phyloP scores from a whole-genome alignment of 2,888 invertebrate genomes.

The Spatulosminthurus flaviceps region DNA sequence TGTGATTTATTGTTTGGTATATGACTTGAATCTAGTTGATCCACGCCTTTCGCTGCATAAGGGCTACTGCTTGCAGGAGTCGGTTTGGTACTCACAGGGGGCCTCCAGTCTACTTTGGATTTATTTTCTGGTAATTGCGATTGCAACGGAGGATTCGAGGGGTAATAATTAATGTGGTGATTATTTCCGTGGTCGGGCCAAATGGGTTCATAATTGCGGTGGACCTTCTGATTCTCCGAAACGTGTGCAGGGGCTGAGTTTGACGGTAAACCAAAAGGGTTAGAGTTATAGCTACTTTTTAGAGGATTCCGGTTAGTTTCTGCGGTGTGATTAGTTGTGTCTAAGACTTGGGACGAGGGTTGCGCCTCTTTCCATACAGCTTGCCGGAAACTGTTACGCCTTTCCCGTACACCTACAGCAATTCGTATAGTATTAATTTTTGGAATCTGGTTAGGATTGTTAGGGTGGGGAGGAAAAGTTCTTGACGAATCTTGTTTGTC shows the following conservation, averaged over 20 bases:
- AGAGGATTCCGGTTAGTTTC: not conserved
- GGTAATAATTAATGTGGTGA: not conserved
- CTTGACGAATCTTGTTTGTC: constrained; percentile 51
- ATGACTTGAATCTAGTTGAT: not conserved
- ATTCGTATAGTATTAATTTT: constrained; percentile 49
- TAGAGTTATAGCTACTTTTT: not conserved
- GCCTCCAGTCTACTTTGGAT: not conserved
- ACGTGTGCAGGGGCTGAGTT: not conserved
- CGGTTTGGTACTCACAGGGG: not conserved
- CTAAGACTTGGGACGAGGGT: not conserved
- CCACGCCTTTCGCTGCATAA: too few relatives aligned
- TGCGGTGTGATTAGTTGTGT: not conserved
- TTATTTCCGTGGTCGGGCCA: constrained; percentile 59
- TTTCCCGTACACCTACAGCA: constrained; percentile 64
- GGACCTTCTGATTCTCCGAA: too few relatives aligned
- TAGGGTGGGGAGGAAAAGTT: not conserved
- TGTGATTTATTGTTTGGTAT: not conserved
- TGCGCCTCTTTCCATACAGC: constrained; percentile 64
- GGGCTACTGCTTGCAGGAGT: not conserved
- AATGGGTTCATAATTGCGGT: constrained; percentile 64
- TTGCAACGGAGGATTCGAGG: not conserved
- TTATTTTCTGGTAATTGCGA: not conserved
- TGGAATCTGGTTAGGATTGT: constrained; percentile 23
- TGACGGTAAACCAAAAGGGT: not conserved
- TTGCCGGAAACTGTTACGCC: constrained; percentile 65